Conservation (phyloP, 2,888 invertebrate species). For the Drosophila mulleri region DNA sequence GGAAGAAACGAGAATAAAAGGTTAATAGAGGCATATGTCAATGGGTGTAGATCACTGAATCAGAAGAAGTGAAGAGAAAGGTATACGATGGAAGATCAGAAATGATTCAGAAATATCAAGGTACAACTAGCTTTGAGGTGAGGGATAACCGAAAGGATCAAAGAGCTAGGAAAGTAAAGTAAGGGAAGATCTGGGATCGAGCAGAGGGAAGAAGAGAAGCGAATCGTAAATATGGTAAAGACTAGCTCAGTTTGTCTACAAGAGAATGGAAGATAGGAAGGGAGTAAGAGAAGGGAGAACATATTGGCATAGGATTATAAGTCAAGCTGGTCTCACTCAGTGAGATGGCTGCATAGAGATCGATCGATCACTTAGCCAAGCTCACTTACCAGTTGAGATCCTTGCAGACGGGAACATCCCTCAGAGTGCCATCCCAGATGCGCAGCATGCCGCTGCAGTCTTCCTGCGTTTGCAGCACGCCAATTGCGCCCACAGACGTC, state of each 20-base stretch:
- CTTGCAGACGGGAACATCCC: constrained; percentile 91
- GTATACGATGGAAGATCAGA: neutral
- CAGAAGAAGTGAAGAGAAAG: neutral
- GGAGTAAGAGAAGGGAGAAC: too few species aligned
- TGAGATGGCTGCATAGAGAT: too few species aligned
- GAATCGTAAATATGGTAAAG: neutral
- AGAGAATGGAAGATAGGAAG: neutral
- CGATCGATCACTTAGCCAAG: neutral
- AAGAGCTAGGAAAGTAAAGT: neutral
- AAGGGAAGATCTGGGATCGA: neutral
- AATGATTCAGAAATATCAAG: neutral
- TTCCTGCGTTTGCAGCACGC: constrained; percentile 87
- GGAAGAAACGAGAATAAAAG: too few species aligned
- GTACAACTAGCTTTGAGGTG: too few species aligned
- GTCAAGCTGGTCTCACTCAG: too few species aligned
- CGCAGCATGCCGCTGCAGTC: constrained; percentile 93
- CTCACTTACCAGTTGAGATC: constrained; percentile 91
- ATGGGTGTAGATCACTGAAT: neutral
- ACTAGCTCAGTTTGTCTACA: neutral
- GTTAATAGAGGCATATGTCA: neutral
- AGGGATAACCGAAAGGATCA: too few species aligned
- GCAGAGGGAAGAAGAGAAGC: neutral
- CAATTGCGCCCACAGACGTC: constrained; percentile 83
- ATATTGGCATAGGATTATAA: too few species aligned
- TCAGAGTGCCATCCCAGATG: constrained; percentile 94